A percentile compares a stretch with the other conserved stretches of the same genome.
These are phyloP conservation scores for Yoshiicerus persimilis DNA, from an alignment of 1,140 invertebrate species.

Conservation along the genomic window DNA sequence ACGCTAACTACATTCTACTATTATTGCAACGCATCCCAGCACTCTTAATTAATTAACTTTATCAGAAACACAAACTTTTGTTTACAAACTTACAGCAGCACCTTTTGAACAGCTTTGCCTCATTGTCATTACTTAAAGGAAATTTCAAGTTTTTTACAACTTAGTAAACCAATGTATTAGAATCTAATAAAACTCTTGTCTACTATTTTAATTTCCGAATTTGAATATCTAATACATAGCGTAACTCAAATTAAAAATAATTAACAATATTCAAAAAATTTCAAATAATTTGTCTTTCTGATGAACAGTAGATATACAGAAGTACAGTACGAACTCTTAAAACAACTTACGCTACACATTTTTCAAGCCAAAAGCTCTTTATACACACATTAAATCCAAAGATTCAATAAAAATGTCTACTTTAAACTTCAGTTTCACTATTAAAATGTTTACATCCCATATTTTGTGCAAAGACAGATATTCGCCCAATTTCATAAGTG, in stretches of 20 bases:
- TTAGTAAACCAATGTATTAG: background rate
- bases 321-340: background rate
- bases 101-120: constrained; percentile 8
- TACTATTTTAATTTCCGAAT: too few relatives aligned
- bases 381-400: background rate
- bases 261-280: background rate
- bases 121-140: background rate
- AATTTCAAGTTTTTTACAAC: background rate
- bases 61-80: background rate
- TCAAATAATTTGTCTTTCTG: background rate
- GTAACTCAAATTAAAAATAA: background rate
- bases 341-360: too few relatives aligned
- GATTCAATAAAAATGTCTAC: background rate
- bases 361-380: background rate
- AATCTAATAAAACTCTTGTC: too few relatives aligned
- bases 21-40: background rate
- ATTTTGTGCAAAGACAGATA: constrained; percentile 3
- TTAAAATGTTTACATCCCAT: background rate
- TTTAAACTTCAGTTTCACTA: background rate
- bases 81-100: constrained; percentile 19
- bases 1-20: background rate
- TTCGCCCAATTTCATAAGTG: background rate
- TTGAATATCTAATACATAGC: background rate
- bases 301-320: background rate
- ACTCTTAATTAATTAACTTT: background rate